These are phyloP conservation scores for Dexiosoma caninum DNA, from an alignment of 2,888 invertebrate genomes.

Conservation along the genomic window DNA sequence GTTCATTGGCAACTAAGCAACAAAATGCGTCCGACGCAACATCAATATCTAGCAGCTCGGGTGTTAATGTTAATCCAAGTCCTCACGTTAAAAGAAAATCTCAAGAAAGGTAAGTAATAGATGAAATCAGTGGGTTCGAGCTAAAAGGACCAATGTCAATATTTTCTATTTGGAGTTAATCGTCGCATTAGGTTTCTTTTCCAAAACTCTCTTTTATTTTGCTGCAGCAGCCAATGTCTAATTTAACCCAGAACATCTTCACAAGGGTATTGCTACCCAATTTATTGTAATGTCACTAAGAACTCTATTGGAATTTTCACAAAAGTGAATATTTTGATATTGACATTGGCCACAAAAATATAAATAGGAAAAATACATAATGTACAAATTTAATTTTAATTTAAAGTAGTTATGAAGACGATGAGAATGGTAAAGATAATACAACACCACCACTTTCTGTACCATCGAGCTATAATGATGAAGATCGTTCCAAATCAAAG, in stretches of 20 bases:
- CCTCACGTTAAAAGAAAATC: constrained; percentile 74
- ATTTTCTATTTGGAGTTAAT: background rate
- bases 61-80: constrained; percentile 67
- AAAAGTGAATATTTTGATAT: too few relatives aligned
- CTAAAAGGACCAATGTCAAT: too few relatives aligned
- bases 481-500: constrained; percentile 68
- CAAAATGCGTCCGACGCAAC: constrained; percentile 34
- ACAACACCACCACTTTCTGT: constrained; percentile 13
- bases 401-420: constrained; percentile 65
- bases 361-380: too few relatives aligned
- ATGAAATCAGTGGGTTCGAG: too few relatives aligned
- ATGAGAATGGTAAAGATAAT: constrained; percentile 66
- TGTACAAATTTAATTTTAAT: background rate
- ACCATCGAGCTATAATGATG: constrained; percentile 55
- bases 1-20: constrained; percentile 72
- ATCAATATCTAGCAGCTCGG: constrained; percentile 49
- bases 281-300: too few relatives aligned
- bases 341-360: too few relatives aligned
- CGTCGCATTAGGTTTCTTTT: background rate
- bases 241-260: too few relatives aligned
- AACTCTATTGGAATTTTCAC: too few relatives aligned
- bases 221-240: too few relatives aligned
- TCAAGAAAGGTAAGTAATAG: constrained; percentile 72
- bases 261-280: too few relatives aligned
- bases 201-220: too few relatives aligned